Percentiles rank a stretch among this genome's conserved stretches.
phyloP scores from a whole-genome alignment of 2,888 invertebrate genomes.

The Cabera pusaria region DNA sequence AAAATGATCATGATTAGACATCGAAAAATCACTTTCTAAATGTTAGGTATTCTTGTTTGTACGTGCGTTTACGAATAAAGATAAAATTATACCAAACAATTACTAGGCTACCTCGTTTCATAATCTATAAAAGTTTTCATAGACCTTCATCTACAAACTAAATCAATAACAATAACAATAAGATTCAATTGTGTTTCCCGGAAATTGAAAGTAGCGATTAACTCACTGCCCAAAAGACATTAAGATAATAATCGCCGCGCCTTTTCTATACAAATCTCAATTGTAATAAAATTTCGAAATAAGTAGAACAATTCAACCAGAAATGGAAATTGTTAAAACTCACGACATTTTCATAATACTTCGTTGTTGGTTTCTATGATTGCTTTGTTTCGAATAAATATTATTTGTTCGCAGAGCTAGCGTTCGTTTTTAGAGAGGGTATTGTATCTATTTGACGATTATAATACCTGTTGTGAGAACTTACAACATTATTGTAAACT shows the following conservation, averaged over 20 bases:
- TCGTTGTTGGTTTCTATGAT: slow-evolving; percentile 7
- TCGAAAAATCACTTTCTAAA: too few species aligned
- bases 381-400: slow-evolving; percentile 14
- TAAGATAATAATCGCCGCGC: slow-evolving; percentile 1
- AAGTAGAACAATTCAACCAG: slow-evolving; percentile 1
- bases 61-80: too few species aligned
- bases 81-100: too few species aligned
- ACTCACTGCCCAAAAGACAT: neutral
- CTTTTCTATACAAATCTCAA: slow-evolving; percentile 1
- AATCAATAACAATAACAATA: slow-evolving; percentile 4
- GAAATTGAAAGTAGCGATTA: slow-evolving; percentile 10
- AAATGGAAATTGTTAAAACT: slow-evolving; percentile 6
- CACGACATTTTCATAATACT: slow-evolving; percentile 12
- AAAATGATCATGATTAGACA: too few species aligned
- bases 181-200: slow-evolving; percentile 4
- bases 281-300: slow-evolving; percentile 1
- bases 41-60: too few species aligned
- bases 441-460: too few species aligned
- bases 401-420: too few species aligned
- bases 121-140: slow-evolving; percentile 8
- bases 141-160: slow-evolving; percentile 1
- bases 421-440: too few species aligned
- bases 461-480: too few species aligned
- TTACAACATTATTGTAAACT: too few species aligned
- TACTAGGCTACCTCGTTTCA: slow-evolving; percentile 4